Base-by-base conservation (phyloP, 2,888 invertebrate genomes). In the Melikaiella ostensackeni region DNA sequence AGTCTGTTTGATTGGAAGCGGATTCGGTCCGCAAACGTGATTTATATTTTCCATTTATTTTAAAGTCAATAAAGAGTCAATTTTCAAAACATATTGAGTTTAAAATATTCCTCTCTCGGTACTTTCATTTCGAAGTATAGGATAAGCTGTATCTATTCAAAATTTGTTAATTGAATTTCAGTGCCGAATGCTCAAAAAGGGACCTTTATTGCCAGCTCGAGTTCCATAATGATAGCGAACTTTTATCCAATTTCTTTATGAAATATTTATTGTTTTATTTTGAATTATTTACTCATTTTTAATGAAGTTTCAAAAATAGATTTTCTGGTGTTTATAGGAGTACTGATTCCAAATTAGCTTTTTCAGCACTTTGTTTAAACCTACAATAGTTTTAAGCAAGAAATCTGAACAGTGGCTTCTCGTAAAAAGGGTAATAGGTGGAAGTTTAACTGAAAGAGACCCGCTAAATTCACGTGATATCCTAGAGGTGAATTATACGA, bases 401-500 rank as follows among this genome's bases (percentile, higher is more conserved):
- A 64, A 63, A 63, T 38, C 27, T 27, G 46, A 70, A 70, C 30
- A 50, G 66, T 70, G 46, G 46, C 27, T 46, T 70, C 66, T 50
- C 66, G 50, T 70, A 70, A 70, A 70, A 70, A 38, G 30, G 11
- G 66, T 46, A 42, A 30, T 70, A 46, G 50, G 57, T 57, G 24
- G 9, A 57, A 57, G 24, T 57, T 57, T 9, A 46, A 70, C n/a
- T 46, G 42, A 70, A 70, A 70, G 46, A 70, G 66, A 30, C 27
- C 66, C 38, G 46, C 66, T 70, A 70, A 70, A 46, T 70, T 70
- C 30, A 30, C 46, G 46, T 70, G 46, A 50, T 70, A 42, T 46
- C 16, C 42, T 70, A 70, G 42, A 70, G n/a, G 50, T 70, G 42
- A 66, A 66, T 66, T 66, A 66, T 66, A 66, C 42, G 64, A 66